Evolutionary conservation across 2,113 vertebrate species (phyloP).

Genomic region (Chlamydotis undulata): DNA sequence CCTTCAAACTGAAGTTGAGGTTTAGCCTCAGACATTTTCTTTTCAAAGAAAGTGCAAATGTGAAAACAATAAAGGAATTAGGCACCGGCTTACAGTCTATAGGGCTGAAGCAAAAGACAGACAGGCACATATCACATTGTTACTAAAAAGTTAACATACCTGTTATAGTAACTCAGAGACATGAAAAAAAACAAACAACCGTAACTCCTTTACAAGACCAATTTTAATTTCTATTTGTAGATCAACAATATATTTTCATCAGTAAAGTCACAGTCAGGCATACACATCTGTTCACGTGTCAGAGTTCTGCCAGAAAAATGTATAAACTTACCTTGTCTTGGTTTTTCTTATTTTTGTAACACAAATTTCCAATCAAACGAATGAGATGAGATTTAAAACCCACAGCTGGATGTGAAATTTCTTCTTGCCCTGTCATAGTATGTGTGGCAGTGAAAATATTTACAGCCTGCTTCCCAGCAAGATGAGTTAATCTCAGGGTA

Average conservation of each 20-base stretch:
- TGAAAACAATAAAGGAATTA: neutral
- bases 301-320: neutral
- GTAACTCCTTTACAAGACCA: neutral
- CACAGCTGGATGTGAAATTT: conserved; percentile 77
- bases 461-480: conserved; percentile 80
- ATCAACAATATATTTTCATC: neutral
- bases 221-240: neutral
- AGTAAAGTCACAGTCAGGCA: neutral
- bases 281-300: neutral
- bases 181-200: neutral
- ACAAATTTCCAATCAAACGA: conserved; percentile 84
- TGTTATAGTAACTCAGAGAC: neutral
- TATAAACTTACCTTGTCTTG: conserved; percentile 82
- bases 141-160: neutral
- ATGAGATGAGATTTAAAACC: conserved; percentile 94
- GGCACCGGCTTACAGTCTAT: neutral
- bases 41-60: neutral
- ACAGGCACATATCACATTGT: neutral
- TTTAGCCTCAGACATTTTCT: neutral
- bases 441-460: conserved; percentile 85
- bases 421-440: conserved; percentile 70
- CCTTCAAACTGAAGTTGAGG: neutral
- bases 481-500: conserved; percentile 84
- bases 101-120: neutral
- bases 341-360: conserved; percentile 84